phyloP scores from a whole-genome alignment of 2,797 vertebrate species.

The Falco berigora region DNA sequence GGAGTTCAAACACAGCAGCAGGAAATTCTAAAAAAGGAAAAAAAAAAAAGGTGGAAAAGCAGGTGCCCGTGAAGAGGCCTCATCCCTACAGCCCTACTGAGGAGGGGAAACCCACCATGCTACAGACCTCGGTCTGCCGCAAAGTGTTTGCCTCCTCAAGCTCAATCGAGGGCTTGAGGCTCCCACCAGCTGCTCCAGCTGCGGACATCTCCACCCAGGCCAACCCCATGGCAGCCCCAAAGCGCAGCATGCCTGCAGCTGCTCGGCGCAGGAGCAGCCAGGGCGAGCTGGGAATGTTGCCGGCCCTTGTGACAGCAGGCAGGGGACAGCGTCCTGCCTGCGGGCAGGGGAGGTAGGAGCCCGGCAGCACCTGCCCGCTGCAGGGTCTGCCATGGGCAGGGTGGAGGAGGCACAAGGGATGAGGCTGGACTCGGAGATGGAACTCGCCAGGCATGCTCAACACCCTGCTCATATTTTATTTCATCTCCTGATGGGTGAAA shows the following conservation, averaged over 20 bases:
- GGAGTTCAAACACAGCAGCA: not conserved
- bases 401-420: not conserved
- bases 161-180: not conserved
- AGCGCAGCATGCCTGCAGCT: fast-evolving
- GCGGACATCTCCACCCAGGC: not conserved
- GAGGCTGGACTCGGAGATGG: not conserved
- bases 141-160: not conserved
- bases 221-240: fast-evolving
- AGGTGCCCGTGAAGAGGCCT: not conserved
- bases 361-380: not conserved
- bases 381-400: fast-evolving
- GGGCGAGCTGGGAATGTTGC: not conserved
- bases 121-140: not conserved
- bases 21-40: not conserved
- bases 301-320: fast-evolving
- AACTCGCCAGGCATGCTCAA: not conserved
- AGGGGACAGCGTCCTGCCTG: not conserved
- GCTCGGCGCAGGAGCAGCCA: not conserved
- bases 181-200: not conserved
- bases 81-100: not conserved
- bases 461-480: not conserved
- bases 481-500: conserved; percentile 35
- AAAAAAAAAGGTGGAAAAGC: not conserved
- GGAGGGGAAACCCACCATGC: not conserved
- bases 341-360: not conserved